These are phyloP conservation scores for Diabrotica virgifera DNA, from an alignment of 1,140 invertebrate genomes.

Conservation along the genomic window DNA sequence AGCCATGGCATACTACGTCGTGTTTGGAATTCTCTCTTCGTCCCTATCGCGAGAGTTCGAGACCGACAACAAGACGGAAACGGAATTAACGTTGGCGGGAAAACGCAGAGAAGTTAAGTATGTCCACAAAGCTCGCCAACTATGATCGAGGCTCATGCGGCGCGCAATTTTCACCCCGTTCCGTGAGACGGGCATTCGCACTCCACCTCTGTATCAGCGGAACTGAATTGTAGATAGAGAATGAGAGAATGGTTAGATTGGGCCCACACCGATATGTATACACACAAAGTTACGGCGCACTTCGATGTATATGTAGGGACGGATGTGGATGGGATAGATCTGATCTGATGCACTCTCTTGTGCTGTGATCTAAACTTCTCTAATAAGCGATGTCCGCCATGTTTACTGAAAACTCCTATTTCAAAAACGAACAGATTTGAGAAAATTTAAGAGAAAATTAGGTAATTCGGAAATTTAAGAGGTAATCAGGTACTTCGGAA, in stretches of 20 bases:
- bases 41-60: background rate
- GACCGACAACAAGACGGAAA: background rate
- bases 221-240: constrained; percentile 24
- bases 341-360: constrained; percentile 29
- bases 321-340: background rate
- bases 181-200: constrained; percentile 24
- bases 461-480: no score
- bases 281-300: constrained; percentile 28
- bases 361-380: constrained; percentile 25
- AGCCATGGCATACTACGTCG: constrained; percentile 42
- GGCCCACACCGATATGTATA: constrained; percentile 4
- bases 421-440: background rate
- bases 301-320: constrained; percentile 12
- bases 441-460: no score
- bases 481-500: no score
- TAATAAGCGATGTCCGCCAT: constrained; percentile 38
- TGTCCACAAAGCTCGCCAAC: background rate
- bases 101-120: constrained; percentile 13
- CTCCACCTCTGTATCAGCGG: constrained; percentile 25
- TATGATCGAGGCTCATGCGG: constrained; percentile 4
- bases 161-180: constrained; percentile 19
- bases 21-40: background rate
- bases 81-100: constrained; percentile 2
- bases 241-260: background rate
- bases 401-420: constrained; percentile 24